Base-by-base conservation (phyloP, 1,140 invertebrate genomes). In the Intoshia linei region DNA sequence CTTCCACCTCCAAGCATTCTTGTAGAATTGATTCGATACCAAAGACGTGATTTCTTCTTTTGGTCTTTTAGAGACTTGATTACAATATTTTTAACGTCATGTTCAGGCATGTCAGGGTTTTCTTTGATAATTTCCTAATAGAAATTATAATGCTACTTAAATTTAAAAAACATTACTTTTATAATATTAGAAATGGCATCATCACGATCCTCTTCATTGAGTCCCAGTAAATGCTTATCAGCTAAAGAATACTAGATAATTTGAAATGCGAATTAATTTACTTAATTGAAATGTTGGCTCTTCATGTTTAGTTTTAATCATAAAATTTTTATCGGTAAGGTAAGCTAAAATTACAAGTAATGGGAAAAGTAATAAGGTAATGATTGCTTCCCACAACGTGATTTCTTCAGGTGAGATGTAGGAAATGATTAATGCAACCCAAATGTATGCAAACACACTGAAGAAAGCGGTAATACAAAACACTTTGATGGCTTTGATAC, bases 391-490 rank as follows among this genome's bases (percentile, higher is more conserved):
- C 67, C 67, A 69, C 0, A 67, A 37, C 23, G 68, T 65, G 5
- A 70, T 60, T 18, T 45, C 47, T 34, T 66, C 47, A 0, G 62
- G 61, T 1, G 61, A 52, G 11, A 50, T 47, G 2, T 43, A 51
- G 13, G 64, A 43, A 14, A 69, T 48, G 27, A 69, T 61, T 7
- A 68, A 43, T 20, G 66, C 50, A 6, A 70, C 51, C 68, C 68
- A 70, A n/a, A 69, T 46, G 50, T 69, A 70, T 0, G 68, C 67
- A 40, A 68, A 62, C 4, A 68, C 43, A 32, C 59, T 61, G 48
- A 66, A 68, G 27, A 63, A 46, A 2, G 57, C 51, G 0, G 66
- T 68, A 4, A 67, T 54, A 3, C 53, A 49, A 45, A 68, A 69
- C 29, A 68, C 67, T 42, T 59, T 66, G 19, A 68, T 54, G 14